These are phyloP conservation scores for Chrysotoxum bicinctum DNA, from an alignment of 2,888 invertebrate species.

Conservation along the genomic window DNA sequence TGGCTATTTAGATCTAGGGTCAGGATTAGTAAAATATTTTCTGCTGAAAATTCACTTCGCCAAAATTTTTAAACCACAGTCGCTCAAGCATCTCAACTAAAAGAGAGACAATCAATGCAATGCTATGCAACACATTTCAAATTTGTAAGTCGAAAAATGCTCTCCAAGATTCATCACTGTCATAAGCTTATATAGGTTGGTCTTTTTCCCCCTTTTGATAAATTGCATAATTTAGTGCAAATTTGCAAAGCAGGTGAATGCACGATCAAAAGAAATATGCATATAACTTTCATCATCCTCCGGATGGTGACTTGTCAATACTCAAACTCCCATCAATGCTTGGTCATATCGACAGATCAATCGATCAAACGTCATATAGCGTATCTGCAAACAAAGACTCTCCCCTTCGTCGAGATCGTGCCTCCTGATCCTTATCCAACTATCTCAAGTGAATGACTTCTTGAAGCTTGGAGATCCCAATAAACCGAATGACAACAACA, in stretches of 20 bases:
- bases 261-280: slow-evolving; percentile 9
- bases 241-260: slow-evolving; percentile 52
- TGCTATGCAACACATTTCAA: background rate
- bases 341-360: slow-evolving; percentile 56
- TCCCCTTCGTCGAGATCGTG: slow-evolving; percentile 48
- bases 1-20: too few species aligned
- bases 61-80: too few species aligned
- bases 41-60: too few species aligned
- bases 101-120: background rate
- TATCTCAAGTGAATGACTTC: slow-evolving; percentile 42
- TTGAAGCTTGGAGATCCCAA: slow-evolving; percentile 12
- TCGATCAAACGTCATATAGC: slow-evolving; percentile 58
- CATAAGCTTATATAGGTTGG: background rate
- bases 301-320: slow-evolving; percentile 49
- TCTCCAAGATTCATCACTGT: slow-evolving; percentile 38
- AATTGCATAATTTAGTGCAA: slow-evolving; percentile 10
- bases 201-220: background rate
- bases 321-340: slow-evolving; percentile 32
- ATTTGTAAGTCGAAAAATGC: background rate
- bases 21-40: too few species aligned
- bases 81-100: background rate
- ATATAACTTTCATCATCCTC: slow-evolving; percentile 13
- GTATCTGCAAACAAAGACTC: slow-evolving; percentile 18
- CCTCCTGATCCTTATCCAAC: slow-evolving; percentile 33
- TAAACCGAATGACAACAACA: background rate